Percentiles rank a stretch among this genome's conserved stretches.
These are phyloP conservation scores for Pegoplata infirma DNA, from an alignment of 2,888 invertebrate genomes.

Conservation along the genomic window DNA sequence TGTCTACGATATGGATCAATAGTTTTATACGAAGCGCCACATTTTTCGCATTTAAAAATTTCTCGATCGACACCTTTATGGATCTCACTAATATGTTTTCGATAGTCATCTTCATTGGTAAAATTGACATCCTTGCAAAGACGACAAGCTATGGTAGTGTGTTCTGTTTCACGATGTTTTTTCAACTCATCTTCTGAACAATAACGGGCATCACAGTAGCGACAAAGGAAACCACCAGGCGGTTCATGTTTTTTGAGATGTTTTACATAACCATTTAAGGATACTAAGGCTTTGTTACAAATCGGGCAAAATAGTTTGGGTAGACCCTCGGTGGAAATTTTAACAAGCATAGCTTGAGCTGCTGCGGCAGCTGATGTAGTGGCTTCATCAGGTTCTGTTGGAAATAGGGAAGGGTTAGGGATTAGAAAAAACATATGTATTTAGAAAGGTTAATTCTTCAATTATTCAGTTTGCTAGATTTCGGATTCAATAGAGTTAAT, in stretches of 20 bases:
- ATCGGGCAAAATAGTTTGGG: slow-evolving; percentile 75
- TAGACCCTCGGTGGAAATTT: slow-evolving; percentile 74
- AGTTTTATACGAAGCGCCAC: slow-evolving; percentile 78
- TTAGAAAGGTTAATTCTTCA: no score
- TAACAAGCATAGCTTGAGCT: slow-evolving; percentile 69
- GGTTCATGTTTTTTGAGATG: slow-evolving; percentile 77
- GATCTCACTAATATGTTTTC: slow-evolving; percentile 74
- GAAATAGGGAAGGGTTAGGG: no score
- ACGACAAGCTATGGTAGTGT: slow-evolving; percentile 73
- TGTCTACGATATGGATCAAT: slow-evolving; percentile 75
- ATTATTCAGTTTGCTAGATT: no score
- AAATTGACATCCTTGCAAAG: slow-evolving; percentile 73
- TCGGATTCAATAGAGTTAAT: no score
- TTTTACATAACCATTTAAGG: slow-evolving; percentile 73
- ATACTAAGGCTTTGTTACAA: slow-evolving; percentile 72
- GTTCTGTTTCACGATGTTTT: slow-evolving; percentile 71
- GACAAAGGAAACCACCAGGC: slow-evolving; percentile 77
- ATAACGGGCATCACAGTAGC: slow-evolving; percentile 73
- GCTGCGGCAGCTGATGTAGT: slow-evolving; percentile 46
- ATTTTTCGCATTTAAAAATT: slow-evolving; percentile 77
- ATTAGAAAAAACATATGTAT: no score
- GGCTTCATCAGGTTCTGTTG: slow-evolving; percentile 38
- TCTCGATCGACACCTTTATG: slow-evolving; percentile 77
- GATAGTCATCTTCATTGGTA: slow-evolving; percentile 73
- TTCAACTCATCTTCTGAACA: slow-evolving; percentile 72